These are phyloP conservation scores for Neopipo cinnamomea DNA, from an alignment of 2,113 vertebrate genomes.

Conservation along the genomic window DNA sequence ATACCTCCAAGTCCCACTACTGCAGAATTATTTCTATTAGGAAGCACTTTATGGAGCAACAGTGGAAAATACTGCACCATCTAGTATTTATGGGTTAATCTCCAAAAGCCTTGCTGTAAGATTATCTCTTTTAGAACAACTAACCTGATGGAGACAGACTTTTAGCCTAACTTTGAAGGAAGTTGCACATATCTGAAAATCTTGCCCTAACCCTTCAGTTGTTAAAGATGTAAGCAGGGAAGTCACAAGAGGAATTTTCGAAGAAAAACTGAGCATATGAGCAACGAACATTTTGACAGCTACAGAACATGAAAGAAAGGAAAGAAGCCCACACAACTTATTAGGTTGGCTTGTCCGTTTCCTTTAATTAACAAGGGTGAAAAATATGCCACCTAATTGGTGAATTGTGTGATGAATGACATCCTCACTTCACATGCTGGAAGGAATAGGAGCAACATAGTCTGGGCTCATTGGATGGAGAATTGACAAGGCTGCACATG, in stretches of 20 bases:
- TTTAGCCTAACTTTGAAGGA: background rate
- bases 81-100: background rate
- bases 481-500: background rate
- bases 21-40: background rate
- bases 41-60: background rate
- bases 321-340: background rate
- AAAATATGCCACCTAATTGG: background rate
- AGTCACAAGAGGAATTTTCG: background rate
- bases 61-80: background rate
- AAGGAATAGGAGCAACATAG: background rate
- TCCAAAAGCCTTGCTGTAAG: background rate
- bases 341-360: background rate
- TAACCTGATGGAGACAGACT: background rate
- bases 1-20: background rate
- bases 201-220: background rate
- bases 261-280: background rate
- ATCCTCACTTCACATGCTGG: background rate
- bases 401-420: background rate
- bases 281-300: background rate
- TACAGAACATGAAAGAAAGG: background rate
- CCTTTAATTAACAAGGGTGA: background rate
- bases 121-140: background rate
- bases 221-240: background rate
- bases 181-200: background rate
- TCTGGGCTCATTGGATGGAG: background rate